Conservation (phyloP, 2,888 invertebrate species). For the Scaptomyza cyrtandrae region DNA sequence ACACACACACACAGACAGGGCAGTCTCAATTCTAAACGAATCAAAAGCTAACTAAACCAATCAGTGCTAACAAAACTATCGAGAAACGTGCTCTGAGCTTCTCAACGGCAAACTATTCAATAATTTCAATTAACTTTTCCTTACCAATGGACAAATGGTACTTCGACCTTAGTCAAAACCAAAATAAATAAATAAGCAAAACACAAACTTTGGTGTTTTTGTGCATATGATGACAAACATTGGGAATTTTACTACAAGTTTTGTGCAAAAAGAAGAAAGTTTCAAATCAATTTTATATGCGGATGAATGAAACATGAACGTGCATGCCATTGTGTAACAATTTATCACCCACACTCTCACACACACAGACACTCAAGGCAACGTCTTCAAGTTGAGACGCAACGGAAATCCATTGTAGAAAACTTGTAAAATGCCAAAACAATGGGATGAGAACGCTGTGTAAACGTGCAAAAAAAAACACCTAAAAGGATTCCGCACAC, state of each 20-base stretch:
- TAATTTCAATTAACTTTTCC: conserved; percentile 74
- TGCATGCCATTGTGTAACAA: conserved; percentile 66
- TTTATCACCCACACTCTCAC: conserved; percentile 56
- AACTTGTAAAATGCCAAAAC: conserved; percentile 79
- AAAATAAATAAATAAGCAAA: conserved; percentile 49
- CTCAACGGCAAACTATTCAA: conserved; percentile 60
- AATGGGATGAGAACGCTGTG: conserved; percentile 50
- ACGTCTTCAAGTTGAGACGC: conserved; percentile 42
- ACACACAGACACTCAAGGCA: conserved; percentile 37
- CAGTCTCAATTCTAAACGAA: conserved; percentile 18
- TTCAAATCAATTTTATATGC: conserved; percentile 75
- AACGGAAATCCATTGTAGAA: conserved; percentile 77
- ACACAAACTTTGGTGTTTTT: conserved; percentile 44
- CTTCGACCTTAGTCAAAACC: conserved; percentile 16
- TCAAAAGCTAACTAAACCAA: conserved; percentile 61
- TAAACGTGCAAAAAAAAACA: conserved; percentile 49
- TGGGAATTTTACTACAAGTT: conserved; percentile 6
- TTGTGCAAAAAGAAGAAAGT: conserved; percentile 59
- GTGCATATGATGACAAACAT: conserved; percentile 47
- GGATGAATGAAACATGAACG: conserved; percentile 78
- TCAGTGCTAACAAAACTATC: conserved; percentile 43
- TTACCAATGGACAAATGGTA: conserved; percentile 10
- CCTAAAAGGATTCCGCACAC: conserved; percentile 50
- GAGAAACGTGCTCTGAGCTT: conserved; percentile 24
- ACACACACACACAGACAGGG: not conserved